Percentiles rank a stretch among this genome's conserved stretches.
These are phyloP conservation scores for Chionis minor DNA, from an alignment of 2,113 vertebrate species.

Conservation along the genomic window DNA sequence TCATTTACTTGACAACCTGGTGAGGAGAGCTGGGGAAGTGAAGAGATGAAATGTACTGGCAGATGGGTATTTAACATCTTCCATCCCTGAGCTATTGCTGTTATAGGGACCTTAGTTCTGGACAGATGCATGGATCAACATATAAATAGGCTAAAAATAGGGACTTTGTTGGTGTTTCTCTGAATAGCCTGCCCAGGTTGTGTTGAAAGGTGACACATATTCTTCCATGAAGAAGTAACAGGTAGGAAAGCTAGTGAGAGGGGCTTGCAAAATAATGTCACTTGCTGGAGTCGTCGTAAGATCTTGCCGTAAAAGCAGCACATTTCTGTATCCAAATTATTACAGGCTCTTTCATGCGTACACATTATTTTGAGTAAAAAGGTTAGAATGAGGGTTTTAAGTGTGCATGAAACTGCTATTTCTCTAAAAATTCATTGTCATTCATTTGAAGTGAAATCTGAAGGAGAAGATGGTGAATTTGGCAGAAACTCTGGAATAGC, in stretches of 20 bases:
- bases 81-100: background rate
- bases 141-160: background rate
- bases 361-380: background rate
- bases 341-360: background rate
- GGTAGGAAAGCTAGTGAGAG: background rate
- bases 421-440: background rate
- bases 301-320: background rate
- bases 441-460: background rate
- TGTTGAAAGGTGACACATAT: rapidly evolving
- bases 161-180: background rate
- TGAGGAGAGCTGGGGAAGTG: background rate
- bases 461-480: background rate
- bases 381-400: background rate
- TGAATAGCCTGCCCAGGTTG: background rate
- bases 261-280: background rate
- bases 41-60: background rate
- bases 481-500: background rate
- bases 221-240: background rate
- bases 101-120: background rate
- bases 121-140: background rate
- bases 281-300: background rate
- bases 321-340: background rate
- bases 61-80: background rate
- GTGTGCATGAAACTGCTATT: background rate
- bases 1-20: background rate